These are phyloP conservation scores for Panagrolaimus sp. DNA, from an alignment of 1,140 invertebrate genomes.

Conservation along the genomic window DNA sequence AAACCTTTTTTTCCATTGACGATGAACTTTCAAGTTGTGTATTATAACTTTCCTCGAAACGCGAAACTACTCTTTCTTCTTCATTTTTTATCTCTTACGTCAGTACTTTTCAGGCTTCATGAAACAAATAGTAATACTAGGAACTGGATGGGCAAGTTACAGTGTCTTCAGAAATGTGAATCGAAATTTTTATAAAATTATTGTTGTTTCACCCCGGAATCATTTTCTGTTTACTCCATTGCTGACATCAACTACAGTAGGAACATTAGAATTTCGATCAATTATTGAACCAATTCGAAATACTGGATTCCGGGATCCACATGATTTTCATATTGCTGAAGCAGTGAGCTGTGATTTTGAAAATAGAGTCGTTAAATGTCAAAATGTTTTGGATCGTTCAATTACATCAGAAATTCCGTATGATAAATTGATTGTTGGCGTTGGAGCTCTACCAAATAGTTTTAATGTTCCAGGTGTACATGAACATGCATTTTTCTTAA, in stretches of 20 bases:
- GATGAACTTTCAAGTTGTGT: too few relatives aligned
- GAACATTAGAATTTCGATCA: slow-evolving; percentile 56
- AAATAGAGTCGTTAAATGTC: slow-evolving; percentile 40
- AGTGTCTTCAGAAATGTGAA: slow-evolving; percentile 59
- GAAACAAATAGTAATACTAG: slow-evolving; percentile 34
- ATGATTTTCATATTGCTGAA: slow-evolving; percentile 59
- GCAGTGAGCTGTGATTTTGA: slow-evolving; percentile 54
- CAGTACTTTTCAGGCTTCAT: neutral
- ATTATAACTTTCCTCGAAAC: too few relatives aligned
- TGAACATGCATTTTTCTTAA: slow-evolving; percentile 60
- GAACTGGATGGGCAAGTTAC: slow-evolving; percentile 59
- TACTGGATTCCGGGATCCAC: slow-evolving; percentile 56
- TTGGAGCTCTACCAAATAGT: slow-evolving; percentile 60
- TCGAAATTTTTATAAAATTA: slow-evolving; percentile 57
- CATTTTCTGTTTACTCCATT: slow-evolving; percentile 43
- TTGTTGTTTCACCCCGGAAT: slow-evolving; percentile 46
- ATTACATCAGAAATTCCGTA: slow-evolving; percentile 54
- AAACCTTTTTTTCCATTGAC: too few relatives aligned
- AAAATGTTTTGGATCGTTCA: neutral
- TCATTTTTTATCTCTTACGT: neutral
- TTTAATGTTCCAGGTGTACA: slow-evolving; percentile 60
- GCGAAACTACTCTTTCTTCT: neutral
- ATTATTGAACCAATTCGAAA: slow-evolving; percentile 61
- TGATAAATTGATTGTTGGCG: slow-evolving; percentile 60
- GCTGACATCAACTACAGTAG: slow-evolving; percentile 38